Base-by-base conservation (phyloP, 2,888 invertebrate species). In the Phengaris alcon region DNA sequence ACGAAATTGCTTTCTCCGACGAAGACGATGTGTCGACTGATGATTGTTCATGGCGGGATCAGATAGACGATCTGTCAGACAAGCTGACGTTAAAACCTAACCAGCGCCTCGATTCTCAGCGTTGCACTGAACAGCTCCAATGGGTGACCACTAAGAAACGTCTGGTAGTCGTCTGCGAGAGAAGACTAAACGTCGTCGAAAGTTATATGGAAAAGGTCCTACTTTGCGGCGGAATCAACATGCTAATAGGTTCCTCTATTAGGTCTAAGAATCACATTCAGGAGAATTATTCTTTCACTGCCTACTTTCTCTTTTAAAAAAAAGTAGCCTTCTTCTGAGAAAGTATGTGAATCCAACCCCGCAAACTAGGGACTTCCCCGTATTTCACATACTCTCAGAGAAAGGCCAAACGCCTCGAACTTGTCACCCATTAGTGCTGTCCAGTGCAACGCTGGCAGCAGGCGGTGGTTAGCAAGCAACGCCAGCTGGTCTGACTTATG, bases 11-110 rank as follows among this genome's bases (percentile, higher is more conserved):
- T 13, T 54, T 57, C 57, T 57, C 15, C 22, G 57, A 57, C 57
- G 15, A 57, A 57, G 13, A 15, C 57, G 15, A 57, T 15, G n/a
- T 57, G 35, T 35, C n/a, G 59, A 59, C 3, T 9, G 59, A 9
- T 59, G 59, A 15, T 59, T 15, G 59, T 44, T 44, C 64, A 64
- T 12, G 6, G 35, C 64, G 64, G 59, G 35, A 44, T 64, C 35
- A 64, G 64, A 64, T 64, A 44, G 35, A 64, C 64, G 64, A 64
- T 64, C 59, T 12, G 59, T 64, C 59, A 64, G 59, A 64, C 59
- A 22, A 64, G 10, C 59, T 35, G 59, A 22, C 35, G 22, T 15
- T 9, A 22, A 64, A 64, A 3, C 22, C 10, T 35, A 64, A 64
- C 59, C 10, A 10, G 35, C 22, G 12, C 59, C 59, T 35, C 10